phyloP scores from a whole-genome alignment of 2,113 vertebrate species.

The Irena cyanogastra region DNA sequence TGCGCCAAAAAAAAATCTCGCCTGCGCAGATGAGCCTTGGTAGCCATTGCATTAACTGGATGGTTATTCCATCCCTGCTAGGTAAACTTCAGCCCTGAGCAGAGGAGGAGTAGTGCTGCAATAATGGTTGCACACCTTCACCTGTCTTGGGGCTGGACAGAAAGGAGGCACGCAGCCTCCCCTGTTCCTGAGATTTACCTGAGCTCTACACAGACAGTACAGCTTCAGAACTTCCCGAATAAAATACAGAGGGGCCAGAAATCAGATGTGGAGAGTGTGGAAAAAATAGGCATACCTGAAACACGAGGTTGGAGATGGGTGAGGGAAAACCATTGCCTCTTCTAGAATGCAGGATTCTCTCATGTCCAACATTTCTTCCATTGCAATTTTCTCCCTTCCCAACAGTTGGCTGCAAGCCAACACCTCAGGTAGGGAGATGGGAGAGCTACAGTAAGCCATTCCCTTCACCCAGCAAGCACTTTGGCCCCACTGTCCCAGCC shows the following conservation, averaged over 20 bases:
- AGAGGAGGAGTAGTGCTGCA: background rate
- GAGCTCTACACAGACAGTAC: background rate
- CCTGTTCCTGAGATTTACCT: background rate
- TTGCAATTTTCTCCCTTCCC: background rate
- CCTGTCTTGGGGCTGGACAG: background rate
- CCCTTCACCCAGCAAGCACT: background rate
- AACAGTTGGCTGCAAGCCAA: background rate
- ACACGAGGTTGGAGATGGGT: background rate
- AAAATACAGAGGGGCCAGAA: background rate
- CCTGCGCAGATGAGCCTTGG: background rate
- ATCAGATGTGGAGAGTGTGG: background rate
- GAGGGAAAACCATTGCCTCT: background rate
- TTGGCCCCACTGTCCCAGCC: background rate
- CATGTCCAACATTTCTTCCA: background rate
- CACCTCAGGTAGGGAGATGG: background rate
- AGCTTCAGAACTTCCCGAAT: background rate
- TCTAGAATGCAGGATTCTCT: background rate
- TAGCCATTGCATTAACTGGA: background rate
- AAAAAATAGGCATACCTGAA: background rate
- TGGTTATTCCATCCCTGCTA: background rate
- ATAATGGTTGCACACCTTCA: background rate
- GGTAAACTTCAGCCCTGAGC: background rate
- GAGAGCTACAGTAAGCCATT: background rate
- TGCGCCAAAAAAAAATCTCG: background rate
- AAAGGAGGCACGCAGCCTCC: background rate